A percentile compares a stretch with the other conserved stretches of the same genome.
Conservation (phyloP, 2,888 invertebrate genomes). For the Stegana nigrithorax region DNA sequence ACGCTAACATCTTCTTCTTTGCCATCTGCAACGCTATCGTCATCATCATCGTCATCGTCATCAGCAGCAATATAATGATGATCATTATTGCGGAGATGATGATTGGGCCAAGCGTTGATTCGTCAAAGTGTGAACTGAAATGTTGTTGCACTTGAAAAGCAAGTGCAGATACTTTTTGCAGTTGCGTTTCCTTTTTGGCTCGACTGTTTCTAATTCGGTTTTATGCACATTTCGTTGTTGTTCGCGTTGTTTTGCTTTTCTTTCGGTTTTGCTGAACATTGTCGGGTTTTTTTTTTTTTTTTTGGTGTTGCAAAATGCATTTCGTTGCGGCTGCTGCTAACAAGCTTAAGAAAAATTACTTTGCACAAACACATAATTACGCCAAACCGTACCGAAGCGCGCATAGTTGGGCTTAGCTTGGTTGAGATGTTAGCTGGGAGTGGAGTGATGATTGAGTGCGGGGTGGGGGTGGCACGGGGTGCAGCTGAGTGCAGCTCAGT, state of each 20-base stretch:
- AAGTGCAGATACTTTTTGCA: constrained; percentile 38
- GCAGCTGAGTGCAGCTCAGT: too few species aligned
- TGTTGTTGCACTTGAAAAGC: constrained; percentile 12
- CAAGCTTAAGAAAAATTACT: constrained; percentile 66
- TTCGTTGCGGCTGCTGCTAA: constrained; percentile 48
- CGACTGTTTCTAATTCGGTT: constrained; percentile 16
- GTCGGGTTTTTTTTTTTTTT: constrained; percentile 27
- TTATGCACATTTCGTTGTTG: too few species aligned
- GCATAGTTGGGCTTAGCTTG: background rate
- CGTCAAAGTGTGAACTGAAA: too few species aligned
- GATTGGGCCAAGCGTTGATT: too few species aligned
- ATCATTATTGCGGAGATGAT: too few species aligned
- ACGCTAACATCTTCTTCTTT: too few species aligned
- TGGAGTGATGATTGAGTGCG: background rate
- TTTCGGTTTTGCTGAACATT: background rate
- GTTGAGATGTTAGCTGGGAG: too few species aligned
- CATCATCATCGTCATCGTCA: too few species aligned
- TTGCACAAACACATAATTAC: constrained; percentile 58
- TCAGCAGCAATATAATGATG: too few species aligned
- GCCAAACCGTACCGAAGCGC: background rate
- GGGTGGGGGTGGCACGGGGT: too few species aligned
- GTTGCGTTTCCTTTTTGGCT: constrained; percentile 35
- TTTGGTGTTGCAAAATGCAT: constrained; percentile 42
- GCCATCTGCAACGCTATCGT: too few species aligned
- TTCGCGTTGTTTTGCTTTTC: background rate